Base-by-base conservation (phyloP, 2,797 vertebrate genomes). In the Molossus molossus region DNA sequence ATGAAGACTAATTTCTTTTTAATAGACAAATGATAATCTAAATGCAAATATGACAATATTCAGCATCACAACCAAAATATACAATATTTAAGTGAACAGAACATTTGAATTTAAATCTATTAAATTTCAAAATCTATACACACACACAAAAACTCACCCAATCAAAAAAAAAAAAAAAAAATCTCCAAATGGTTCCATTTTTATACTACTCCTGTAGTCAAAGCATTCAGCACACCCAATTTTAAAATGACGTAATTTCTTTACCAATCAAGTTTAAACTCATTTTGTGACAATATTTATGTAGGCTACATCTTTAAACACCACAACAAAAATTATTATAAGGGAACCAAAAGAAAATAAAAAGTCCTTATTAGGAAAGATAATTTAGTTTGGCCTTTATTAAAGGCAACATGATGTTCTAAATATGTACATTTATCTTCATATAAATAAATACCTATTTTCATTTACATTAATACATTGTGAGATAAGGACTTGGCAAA, bases 211-310 rank as follows among this genome's bases (percentile, higher is more conserved):
- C 12, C 18, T 91, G 2, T 13, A 94, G n/a, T 27, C 82, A 79
- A 86, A 80, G n/a, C 33, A 72, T 83, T 83, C 17, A 84, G 65
- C 72, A 93, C 5, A 60, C 9, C 48, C 53, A 93, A 55, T 91
- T 90, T 96, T 93, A 93, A 57, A 25, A 81, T 40, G 48, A 81
- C 1, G 27, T 67, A 93, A 89, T 64, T 21, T 84, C 37, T 92
- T 94, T 96, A 90, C 9, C 23, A 77, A 87, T 92, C 25, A 94
- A 72, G 7, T 86, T 93, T 82, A 95, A 87, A 93, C 29, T 73
- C 25, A 57, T 94, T 94, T 80, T 60, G 14, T 93, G 77, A 94
- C 23, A 75, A 65, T 33, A 20, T 81, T 45, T 83, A 60, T 9
- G 4, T 86, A 72, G 29, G 21, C 69, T 73, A 65, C 9, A 27